phyloP scores from a whole-genome alignment of 2,113 vertebrate species.

The Cercocebus atys region DNA sequence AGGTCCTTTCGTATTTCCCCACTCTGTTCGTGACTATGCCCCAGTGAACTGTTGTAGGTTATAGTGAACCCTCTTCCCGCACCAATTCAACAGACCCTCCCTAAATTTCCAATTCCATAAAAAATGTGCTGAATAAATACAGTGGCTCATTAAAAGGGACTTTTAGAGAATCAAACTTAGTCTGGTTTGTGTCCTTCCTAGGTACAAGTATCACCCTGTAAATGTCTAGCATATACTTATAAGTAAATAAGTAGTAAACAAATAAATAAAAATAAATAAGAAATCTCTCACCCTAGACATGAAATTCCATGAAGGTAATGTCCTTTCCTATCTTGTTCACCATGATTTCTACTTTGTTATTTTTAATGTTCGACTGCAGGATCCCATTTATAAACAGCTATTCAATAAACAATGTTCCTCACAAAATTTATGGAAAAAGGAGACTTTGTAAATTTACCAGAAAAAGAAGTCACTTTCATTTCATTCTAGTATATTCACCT shows the following conservation, averaged over 20 bases:
- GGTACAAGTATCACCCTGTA: neutral
- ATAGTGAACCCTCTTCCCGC: too few species aligned
- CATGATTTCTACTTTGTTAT: neutral
- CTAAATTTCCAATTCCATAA: neutral
- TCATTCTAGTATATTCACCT: neutral
- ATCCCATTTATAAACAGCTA: neutral
- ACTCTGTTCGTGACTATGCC: neutral
- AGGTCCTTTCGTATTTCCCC: rapidly evolving
- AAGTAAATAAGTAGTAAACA: neutral
- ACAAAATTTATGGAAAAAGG: neutral
- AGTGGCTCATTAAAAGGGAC: neutral
- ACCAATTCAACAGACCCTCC: neutral
- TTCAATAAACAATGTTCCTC: neutral
- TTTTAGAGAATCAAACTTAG: too few species aligned
- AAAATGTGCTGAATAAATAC: neutral
- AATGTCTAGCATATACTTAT: neutral
- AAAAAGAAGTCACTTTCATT: neutral
- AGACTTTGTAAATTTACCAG: neutral
- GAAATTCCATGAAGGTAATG: too few species aligned
- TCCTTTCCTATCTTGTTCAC: neutral
- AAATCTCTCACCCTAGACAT: neutral
- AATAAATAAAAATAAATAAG: neutral
- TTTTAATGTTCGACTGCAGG: neutral
- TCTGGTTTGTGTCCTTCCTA: neutral
- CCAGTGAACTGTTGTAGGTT: neutral